Base-by-base conservation (phyloP, 2,888 invertebrate genomes). In the Alcis repandata region DNA sequence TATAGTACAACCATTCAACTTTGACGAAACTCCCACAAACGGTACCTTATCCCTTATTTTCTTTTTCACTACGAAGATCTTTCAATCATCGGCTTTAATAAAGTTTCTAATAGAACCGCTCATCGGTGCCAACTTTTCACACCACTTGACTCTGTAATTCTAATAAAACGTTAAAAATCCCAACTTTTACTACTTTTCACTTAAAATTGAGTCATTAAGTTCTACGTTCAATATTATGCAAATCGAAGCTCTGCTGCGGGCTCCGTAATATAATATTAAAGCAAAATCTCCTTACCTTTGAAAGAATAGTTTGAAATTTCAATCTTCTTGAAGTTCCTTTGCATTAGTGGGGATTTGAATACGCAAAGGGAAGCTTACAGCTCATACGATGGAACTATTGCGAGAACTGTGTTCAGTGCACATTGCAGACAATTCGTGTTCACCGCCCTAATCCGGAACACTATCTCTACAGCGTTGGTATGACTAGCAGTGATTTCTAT, bases 211-310 rank as follows among this genome's bases (percentile, higher is more conserved):
- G 65, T 68, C 56, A 52, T 67, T 67, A 61, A 61, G 68, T 62
- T 78, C 74, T 64, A 68, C 74, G 75, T 84, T 74, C 79, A 87
- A 89, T 88, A 87, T 80, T 80, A 88, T 88, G 86, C 81, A 88
- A 87, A 88, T 88, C 80, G 72, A 72, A 58, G 62, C 54, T 53
- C 51, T 33, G 33, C 59, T 40, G 36, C 17, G 57, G 68, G 69
- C 68, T 72, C 60, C 77, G 72, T 45, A 70, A 71, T 87, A 79
- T 87, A 87, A 87, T 88, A 85, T 88, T 83, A 83, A 86, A 84
- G 77, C 76, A 83, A 6, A 84, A 87, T 85, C 84, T 73, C 70
- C 79, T 81, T 84, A 82, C 75, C 77, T 77, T 71, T 77, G 75
- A 71, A 75, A 73, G 74, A 71, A 75, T 78, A 73, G 70, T 68